These are phyloP conservation scores for Cichlasoma orientale DNA, from an alignment of 2,797 vertebrate species.

Conservation along the genomic window DNA sequence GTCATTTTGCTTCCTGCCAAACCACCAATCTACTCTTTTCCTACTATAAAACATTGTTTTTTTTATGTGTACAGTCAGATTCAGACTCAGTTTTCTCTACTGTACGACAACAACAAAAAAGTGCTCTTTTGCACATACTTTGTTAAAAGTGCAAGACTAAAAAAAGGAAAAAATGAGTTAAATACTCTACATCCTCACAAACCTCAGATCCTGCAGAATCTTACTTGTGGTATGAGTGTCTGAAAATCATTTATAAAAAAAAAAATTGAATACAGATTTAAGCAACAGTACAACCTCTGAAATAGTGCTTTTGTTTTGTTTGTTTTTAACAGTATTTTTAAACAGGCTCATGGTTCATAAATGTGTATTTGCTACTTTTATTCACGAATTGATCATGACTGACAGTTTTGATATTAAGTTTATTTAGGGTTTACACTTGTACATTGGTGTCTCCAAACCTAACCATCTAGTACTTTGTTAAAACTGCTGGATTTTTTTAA, in stretches of 20 bases:
- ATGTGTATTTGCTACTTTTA: constrained; percentile 18
- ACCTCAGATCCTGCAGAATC: constrained; percentile 5
- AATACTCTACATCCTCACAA: not conserved
- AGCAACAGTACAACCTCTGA: not conserved
- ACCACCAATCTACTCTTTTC: constrained; percentile 4
- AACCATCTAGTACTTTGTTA: not conserved
- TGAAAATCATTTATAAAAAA: not conserved
- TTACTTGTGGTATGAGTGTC: not conserved
- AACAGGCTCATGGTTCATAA: constrained; percentile 2
- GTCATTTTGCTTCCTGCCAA: not conserved
- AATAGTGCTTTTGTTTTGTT: not conserved
- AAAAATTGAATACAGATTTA: not conserved
- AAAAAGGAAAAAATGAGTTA: not conserved
- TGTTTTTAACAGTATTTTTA: not conserved
- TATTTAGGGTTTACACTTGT: not conserved
- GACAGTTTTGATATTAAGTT: not conserved
- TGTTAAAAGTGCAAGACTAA: not conserved
- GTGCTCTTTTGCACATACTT: not conserved
- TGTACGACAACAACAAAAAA: not conserved
- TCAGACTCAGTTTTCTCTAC: not conserved
- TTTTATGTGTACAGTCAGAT: not conserved
- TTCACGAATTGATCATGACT: constrained; percentile 28
- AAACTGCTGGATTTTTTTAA: not conserved
- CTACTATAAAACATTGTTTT: not conserved
- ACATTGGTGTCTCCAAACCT: not conserved